A percentile compares a stretch with the other conserved stretches of the same genome.
Evolutionary conservation across 2,113 vertebrate species (phyloP).

Genomic region (Oncorhynchus gorbuscha): DNA sequence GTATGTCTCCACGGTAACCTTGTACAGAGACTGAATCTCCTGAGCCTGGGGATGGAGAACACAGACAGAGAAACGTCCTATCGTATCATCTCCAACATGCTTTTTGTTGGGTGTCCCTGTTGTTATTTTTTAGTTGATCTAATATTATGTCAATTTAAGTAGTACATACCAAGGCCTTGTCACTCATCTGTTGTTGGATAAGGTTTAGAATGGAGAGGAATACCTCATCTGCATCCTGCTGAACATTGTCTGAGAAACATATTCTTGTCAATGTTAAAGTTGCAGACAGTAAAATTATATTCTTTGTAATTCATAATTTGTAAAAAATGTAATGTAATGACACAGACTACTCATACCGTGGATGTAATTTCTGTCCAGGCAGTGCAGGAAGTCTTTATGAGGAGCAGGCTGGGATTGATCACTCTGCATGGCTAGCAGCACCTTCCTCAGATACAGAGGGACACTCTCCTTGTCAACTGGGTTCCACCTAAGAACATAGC

Average conservation of each 20-base stretch:
- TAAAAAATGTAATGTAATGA: too few species aligned
- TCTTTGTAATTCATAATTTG: too few species aligned
- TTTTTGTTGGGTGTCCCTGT: too few species aligned
- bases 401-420: slow-evolving; percentile 5
- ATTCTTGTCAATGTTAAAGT: background rate
- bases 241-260: slow-evolving; percentile 45
- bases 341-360: slow-evolving; percentile 43
- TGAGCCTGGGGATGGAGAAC: slow-evolving; percentile 51
- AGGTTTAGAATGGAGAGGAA: slow-evolving; percentile 69
- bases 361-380: slow-evolving; percentile 62
- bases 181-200: slow-evolving; percentile 59
- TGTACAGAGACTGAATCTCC: slow-evolving; percentile 64
- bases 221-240: slow-evolving; percentile 74
- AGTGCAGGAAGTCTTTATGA: slow-evolving; percentile 58
- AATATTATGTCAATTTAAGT: background rate
- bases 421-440: slow-evolving; percentile 52
- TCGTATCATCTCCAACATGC: background rate
- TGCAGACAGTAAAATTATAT: too few species aligned
- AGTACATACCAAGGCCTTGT: slow-evolving; percentile 56
- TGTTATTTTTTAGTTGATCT: background rate
- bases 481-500: slow-evolving; percentile 58
- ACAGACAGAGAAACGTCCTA: background rate
- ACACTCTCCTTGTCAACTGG: slow-evolving; percentile 26
- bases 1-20: slow-evolving; percentile 52
- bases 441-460: slow-evolving; percentile 54